Conservation (phyloP, 2,888 invertebrate species). For the Eumerus sabulonum region DNA sequence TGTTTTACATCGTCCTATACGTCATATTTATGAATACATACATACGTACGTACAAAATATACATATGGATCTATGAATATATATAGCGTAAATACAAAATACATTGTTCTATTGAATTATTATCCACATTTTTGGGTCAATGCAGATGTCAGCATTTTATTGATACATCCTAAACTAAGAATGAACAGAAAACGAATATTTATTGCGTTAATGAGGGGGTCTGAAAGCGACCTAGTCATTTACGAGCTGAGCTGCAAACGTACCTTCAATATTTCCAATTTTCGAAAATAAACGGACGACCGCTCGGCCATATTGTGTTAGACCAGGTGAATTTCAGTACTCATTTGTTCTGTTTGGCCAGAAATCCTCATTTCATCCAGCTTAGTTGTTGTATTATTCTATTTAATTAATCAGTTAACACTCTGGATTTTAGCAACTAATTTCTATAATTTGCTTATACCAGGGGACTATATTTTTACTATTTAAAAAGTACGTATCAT, state of each 20-base stretch:
- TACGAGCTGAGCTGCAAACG: too few species aligned
- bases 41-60: neutral
- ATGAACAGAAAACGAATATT: neutral
- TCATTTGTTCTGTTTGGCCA: slow-evolving; percentile 79
- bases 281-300: slow-evolving; percentile 78
- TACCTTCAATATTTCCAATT: slow-evolving; percentile 80
- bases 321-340: slow-evolving; percentile 79
- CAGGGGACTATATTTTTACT: too few species aligned
- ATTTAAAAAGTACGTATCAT: too few species aligned
- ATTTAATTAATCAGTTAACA: slow-evolving; percentile 9
- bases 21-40: too few species aligned
- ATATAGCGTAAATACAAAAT: too few species aligned
- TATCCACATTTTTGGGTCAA: too few species aligned
- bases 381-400: slow-evolving; percentile 59
- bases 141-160: too few species aligned
- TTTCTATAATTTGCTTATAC: slow-evolving; percentile 3
- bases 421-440: slow-evolving; percentile 3
- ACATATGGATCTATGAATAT: too few species aligned
- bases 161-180: too few species aligned
- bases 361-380: slow-evolving; percentile 78
- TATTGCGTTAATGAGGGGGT: neutral
- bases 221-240: too few species aligned
- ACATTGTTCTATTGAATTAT: too few species aligned
- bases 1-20: too few species aligned
- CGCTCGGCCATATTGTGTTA: slow-evolving; percentile 80